Conservation (phyloP, 2,888 invertebrate species). For the Steinernema hermaphroditum region DNA sequence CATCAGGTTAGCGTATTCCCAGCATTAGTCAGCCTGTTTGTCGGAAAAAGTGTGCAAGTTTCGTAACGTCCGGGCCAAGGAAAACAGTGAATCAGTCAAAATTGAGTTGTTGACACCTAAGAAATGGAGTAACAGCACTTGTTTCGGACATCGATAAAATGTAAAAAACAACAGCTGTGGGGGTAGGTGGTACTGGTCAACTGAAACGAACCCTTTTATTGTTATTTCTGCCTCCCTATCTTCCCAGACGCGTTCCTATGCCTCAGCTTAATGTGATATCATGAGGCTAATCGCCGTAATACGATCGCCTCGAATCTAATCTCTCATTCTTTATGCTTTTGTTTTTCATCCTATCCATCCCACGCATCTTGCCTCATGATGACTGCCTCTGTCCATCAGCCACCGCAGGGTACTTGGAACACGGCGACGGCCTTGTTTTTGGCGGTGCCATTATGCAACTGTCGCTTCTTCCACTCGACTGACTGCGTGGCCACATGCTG, state of each 20-base stretch:
- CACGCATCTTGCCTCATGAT: not conserved
- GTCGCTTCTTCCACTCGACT: not conserved
- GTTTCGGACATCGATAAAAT: not conserved
- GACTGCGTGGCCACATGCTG: not conserved
- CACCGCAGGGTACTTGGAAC: too few relatives aligned
- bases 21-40: too few relatives aligned
- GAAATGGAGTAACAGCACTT: not conserved
- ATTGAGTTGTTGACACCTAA: not conserved
- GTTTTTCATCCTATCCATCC: not conserved
- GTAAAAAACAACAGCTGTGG: slow-evolving; percentile 8
- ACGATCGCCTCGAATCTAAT: not conserved
- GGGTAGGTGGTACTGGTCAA: not conserved
- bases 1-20: too few relatives aligned
- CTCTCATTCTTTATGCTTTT: slow-evolving; percentile 18
- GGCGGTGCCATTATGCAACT: slow-evolving; percentile 18
- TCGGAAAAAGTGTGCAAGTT: not conserved
- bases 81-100: not conserved
- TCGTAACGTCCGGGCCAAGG: not conserved
- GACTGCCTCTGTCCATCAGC: not conserved
- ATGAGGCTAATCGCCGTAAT: not conserved
- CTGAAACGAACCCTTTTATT: too few relatives aligned
- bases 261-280: too few relatives aligned
- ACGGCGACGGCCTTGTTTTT: slow-evolving; percentile 1
- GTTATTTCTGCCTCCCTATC: too few relatives aligned
- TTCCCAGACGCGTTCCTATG: too few relatives aligned